Evolutionary conservation across 2,888 invertebrate genomes (phyloP), one percentile per base, ranked within the genome.

Genomic region (Thymelicus acteon): DNA sequence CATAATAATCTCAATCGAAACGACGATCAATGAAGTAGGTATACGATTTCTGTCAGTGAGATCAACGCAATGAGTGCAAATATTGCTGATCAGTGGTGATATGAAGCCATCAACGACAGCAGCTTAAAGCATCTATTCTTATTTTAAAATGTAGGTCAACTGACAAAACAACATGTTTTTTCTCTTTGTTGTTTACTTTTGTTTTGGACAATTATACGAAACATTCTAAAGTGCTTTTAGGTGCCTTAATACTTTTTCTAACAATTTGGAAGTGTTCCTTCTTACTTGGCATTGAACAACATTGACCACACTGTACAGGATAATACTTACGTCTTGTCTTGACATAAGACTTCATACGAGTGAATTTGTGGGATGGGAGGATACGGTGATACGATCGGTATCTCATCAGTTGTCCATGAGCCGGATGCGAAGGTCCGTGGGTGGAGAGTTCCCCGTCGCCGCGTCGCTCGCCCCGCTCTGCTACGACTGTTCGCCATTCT

Each of bases 341-440:
- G 4, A 12, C 24, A n/a, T 12, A 37, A 57, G 57, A 37, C 13
- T 13, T 57, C 1, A 5, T 24, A 24, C 8, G 57, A 37, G 37
- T 31, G 57, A 57, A 37, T 13, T 15, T 37, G 4, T 31, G 75
- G 74, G 79, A 77, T 74, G 77, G 76, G 74, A 77, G 76, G 75
- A 77, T 75, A 73, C 72, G 71, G 78, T 85, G 87, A 88, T 88
- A 85, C 86, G 82, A 85, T 86, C 83, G 78, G 81, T 82, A 83
- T 83, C 82, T 86, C 83, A 85, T 86, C 85, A 79, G 85, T 85
- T 82, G 84, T 84, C 86, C 85, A 85, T 87, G 85, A 92, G 85
- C 88, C 93, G 92, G 93, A 93, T 92, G 87, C 91, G 84, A 88
- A 90, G 92, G 88, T 86, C 84, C 86, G 92, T 92, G 92, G 93